These are phyloP conservation scores for Ceratina calcarata DNA, from an alignment of 1,140 invertebrate species.

Conservation along the genomic window DNA sequence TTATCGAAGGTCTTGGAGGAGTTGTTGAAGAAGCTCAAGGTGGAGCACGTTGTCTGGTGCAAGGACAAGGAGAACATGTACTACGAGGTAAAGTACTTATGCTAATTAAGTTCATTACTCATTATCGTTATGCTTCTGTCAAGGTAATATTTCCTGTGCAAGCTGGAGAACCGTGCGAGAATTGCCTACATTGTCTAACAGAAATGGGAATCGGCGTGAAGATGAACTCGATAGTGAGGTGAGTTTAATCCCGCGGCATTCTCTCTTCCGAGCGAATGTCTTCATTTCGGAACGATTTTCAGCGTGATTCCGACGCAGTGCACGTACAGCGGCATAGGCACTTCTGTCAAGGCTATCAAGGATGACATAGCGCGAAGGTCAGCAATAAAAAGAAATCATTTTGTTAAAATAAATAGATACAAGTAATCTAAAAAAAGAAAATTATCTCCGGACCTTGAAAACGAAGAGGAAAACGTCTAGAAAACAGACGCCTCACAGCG, in stretches of 20 bases:
- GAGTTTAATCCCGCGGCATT: constrained; percentile 64
- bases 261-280: not conserved
- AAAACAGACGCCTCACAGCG: too few species aligned
- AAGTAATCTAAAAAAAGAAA: too few species aligned
- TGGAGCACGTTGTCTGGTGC: constrained; percentile 86
- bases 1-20: constrained; percentile 83
- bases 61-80: constrained; percentile 85
- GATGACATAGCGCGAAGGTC: constrained; percentile 63
- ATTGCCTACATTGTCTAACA: constrained; percentile 86
- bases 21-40: constrained; percentile 83
- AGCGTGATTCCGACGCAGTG: constrained; percentile 78
- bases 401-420: not conserved
- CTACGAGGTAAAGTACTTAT: constrained; percentile 75
- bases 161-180: constrained; percentile 86
- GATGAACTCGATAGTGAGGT: constrained; percentile 87
- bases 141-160: constrained; percentile 86
- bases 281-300: constrained; percentile 48
- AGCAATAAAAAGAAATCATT: not conserved
- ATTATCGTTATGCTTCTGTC: not conserved
- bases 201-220: constrained; percentile 86
- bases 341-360: constrained; percentile 55
- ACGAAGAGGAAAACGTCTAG: too few species aligned
- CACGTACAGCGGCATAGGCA: constrained; percentile 71
- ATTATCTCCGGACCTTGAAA: too few species aligned
- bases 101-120: not conserved